A percentile compares a stretch with the other conserved stretches of the same genome.
Conservation (phyloP, 2,888 invertebrate species). For the Patella depressa region DNA sequence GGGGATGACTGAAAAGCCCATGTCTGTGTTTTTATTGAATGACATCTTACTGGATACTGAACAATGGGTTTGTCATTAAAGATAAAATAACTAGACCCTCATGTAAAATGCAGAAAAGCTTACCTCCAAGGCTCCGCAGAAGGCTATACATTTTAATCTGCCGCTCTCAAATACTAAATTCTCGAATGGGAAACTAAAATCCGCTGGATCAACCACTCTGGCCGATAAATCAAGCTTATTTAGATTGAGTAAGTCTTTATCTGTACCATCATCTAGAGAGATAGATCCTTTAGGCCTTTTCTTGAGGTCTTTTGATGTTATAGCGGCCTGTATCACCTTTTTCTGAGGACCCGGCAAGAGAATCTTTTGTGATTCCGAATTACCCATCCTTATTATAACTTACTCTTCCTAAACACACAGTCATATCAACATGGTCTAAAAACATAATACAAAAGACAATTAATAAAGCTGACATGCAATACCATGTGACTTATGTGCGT, state of each 20-base stretch:
- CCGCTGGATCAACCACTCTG: background rate
- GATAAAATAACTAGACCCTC: background rate
- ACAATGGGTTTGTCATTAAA: background rate
- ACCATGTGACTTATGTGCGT: too few species aligned
- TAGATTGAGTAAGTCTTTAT: background rate
- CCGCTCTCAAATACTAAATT: constrained; percentile 63
- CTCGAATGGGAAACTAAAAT: constrained; percentile 60
- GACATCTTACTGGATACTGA: too few species aligned
- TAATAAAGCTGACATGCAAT: too few species aligned
- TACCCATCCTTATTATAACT: background rate
- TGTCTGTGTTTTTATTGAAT: too few species aligned
- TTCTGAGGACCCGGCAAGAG: background rate
- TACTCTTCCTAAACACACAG: too few species aligned
- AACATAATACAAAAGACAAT: too few species aligned
- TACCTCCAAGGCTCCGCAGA: constrained; percentile 61
- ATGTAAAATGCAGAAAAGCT: constrained; percentile 13
- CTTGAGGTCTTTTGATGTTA: background rate
- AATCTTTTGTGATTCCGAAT: background rate
- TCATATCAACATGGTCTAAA: too few species aligned
- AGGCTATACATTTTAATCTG: constrained; percentile 57
- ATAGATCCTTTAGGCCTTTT: background rate
- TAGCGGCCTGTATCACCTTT: background rate
- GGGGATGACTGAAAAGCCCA: too few species aligned
- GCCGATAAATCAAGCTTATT: background rate
- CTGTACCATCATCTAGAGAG: background rate